Evolutionary conservation across 2,113 vertebrate species (phyloP).

Genomic region (Halichoeres trimaculatus): DNA sequence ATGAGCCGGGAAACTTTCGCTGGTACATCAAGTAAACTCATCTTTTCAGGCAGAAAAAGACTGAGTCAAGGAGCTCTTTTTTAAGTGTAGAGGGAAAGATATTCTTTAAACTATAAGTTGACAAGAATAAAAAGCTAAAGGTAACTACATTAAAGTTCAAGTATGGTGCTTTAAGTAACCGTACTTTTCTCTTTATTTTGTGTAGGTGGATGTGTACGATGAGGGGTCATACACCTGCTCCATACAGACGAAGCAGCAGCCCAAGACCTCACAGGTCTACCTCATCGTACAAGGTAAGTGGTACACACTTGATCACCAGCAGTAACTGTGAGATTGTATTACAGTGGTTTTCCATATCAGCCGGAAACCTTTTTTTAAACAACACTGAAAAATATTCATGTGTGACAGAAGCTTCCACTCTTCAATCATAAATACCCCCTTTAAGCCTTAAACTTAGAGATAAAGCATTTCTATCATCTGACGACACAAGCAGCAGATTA

Average conservation of each 20-base stretch:
- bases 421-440: not conserved
- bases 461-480: not conserved
- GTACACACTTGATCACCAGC: not conserved
- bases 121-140: not conserved
- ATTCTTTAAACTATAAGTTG: no score
- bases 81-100: no score
- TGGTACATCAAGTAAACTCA: not conserved
- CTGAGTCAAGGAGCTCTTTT: not conserved
- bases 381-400: no score
- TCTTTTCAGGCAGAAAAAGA: not conserved
- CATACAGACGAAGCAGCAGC: slow-evolving; percentile 95
- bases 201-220: slow-evolving; percentile 93
- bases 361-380: no score
- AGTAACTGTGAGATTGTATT: not conserved
- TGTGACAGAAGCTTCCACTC: not conserved
- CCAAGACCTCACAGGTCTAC: slow-evolving; percentile 97
- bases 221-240: slow-evolving; percentile 98
- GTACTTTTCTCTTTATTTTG: not conserved
- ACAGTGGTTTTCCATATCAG: no score
- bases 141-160: no score
- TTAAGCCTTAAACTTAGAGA: not conserved
- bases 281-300: slow-evolving; percentile 97
- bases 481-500: slow-evolving; percentile 3
- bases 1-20: not conserved
- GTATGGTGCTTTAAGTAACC: no score